Conservation (phyloP, 2,888 invertebrate species). For the Trissolcus brochymenae region DNA sequence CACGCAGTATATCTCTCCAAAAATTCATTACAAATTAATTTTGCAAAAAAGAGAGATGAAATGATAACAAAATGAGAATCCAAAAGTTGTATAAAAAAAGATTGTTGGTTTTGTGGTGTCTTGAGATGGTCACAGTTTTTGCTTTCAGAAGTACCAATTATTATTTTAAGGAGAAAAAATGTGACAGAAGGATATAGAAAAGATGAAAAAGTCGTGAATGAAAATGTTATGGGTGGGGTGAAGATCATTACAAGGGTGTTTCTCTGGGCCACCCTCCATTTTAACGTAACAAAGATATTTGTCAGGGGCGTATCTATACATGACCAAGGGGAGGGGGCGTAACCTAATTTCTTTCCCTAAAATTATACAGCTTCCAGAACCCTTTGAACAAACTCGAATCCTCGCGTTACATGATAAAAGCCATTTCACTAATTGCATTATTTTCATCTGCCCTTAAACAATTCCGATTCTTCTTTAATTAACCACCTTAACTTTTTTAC, state of each 20-base stretch:
- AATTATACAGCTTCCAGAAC: constrained; percentile 1
- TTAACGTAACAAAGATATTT: constrained; percentile 41
- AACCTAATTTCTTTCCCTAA: constrained; percentile 47
- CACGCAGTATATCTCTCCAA: too few species aligned
- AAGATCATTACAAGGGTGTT: constrained; percentile 45
- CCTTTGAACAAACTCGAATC: constrained; percentile 26
- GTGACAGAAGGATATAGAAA: neutral
- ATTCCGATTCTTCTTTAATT: too few species aligned
- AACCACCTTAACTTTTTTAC: neutral
- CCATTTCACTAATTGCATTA: constrained; percentile 19
- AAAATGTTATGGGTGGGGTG: constrained; percentile 6
- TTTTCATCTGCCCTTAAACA: neutral
- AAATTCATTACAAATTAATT: too few species aligned
- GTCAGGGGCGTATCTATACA: constrained; percentile 44
- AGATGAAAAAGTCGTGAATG: neutral
- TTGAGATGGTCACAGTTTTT: too few species aligned
- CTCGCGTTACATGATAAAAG: constrained; percentile 18
- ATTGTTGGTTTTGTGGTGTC: too few species aligned
- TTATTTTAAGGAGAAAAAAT: too few species aligned
- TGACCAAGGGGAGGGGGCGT: constrained; percentile 25
- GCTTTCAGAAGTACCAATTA: too few species aligned
- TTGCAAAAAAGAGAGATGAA: too few species aligned
- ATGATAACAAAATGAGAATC: too few species aligned
- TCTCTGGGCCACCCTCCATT: constrained; percentile 27
- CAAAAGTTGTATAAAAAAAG: too few species aligned